Conservation (phyloP, 2,797 vertebrate species). For the Lerista edwardsae region DNA sequence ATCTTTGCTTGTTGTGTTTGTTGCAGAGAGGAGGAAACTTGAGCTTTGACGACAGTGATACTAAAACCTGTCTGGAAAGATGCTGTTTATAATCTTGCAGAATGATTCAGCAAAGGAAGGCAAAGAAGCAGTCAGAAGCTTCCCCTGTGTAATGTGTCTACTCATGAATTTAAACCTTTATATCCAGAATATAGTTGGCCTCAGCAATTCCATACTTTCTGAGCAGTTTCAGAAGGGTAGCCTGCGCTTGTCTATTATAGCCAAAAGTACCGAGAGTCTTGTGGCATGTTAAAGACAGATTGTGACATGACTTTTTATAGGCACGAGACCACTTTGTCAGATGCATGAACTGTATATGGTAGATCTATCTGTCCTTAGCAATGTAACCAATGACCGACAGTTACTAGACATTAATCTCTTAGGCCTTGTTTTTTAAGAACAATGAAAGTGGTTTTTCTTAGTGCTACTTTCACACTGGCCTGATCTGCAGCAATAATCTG, state of each 20-base stretch:
- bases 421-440: neutral
- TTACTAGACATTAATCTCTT: neutral
- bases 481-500: neutral
- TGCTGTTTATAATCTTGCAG: neutral
- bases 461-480: neutral
- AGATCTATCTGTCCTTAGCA: conserved; percentile 18
- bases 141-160: accelerated
- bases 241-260: neutral
- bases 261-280: neutral
- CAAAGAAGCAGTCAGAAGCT: neutral
- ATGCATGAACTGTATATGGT: neutral
- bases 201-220: neutral
- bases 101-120: conserved; percentile 31
- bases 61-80: accelerated
- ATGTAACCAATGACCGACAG: neutral
- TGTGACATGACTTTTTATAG: neutral
- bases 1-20: neutral
- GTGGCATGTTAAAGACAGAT: neutral
- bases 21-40: conserved; percentile 49
- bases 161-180: neutral
- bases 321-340: neutral
- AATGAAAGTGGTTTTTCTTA: conserved; percentile 19
- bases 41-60: conserved; percentile 2
- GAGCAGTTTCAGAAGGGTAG: neutral
- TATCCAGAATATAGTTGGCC: neutral